Percentiles rank a stretch among this genome's conserved stretches.
phyloP scores from a whole-genome alignment of 2,113 vertebrate species.

The Thalassoma bifasciatum region DNA sequence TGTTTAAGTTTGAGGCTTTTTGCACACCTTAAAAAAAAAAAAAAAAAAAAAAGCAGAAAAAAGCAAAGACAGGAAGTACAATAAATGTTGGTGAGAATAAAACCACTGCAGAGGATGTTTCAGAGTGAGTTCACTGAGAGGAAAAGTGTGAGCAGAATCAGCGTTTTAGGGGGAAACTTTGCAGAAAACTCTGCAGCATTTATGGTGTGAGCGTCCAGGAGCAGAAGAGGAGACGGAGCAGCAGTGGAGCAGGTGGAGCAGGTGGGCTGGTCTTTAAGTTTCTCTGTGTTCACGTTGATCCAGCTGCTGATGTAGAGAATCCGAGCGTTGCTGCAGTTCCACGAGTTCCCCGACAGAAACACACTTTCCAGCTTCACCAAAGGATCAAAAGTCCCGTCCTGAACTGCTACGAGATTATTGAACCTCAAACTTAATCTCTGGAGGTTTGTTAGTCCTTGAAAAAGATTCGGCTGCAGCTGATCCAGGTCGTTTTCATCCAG shows the following conservation, averaged over 20 bases:
- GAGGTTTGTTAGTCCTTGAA: slow-evolving; percentile 65
- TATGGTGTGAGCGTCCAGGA: slow-evolving; percentile 7
- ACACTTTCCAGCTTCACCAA: slow-evolving; percentile 41
- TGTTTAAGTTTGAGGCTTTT: neutral
- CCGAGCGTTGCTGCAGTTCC: slow-evolving; percentile 65
- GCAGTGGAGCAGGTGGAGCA: slow-evolving; percentile 41
- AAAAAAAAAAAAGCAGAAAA: neutral
- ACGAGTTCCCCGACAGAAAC: slow-evolving; percentile 68
- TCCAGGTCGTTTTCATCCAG: slow-evolving; percentile 71
- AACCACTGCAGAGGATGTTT: slow-evolving; percentile 10
- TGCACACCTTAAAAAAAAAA: neutral
- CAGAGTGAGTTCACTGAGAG: neutral
- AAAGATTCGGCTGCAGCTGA: slow-evolving; percentile 36
- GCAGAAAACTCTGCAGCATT: neutral
- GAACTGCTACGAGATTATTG: slow-evolving; percentile 63
- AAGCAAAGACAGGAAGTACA: neutral
- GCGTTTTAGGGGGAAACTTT: slow-evolving; percentile 23
- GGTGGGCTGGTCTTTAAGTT: slow-evolving; percentile 34
- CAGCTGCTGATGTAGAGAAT: slow-evolving; percentile 68
- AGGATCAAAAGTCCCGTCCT: slow-evolving; percentile 50
- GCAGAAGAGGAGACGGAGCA: neutral
- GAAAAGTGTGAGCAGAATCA: neutral
- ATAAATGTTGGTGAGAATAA: neutral
- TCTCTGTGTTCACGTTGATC: slow-evolving; percentile 41
- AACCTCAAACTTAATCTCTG: slow-evolving; percentile 66